These are phyloP conservation scores for Halcyon badia DNA, from an alignment of 2,797 vertebrate genomes.

Conservation along the genomic window DNA sequence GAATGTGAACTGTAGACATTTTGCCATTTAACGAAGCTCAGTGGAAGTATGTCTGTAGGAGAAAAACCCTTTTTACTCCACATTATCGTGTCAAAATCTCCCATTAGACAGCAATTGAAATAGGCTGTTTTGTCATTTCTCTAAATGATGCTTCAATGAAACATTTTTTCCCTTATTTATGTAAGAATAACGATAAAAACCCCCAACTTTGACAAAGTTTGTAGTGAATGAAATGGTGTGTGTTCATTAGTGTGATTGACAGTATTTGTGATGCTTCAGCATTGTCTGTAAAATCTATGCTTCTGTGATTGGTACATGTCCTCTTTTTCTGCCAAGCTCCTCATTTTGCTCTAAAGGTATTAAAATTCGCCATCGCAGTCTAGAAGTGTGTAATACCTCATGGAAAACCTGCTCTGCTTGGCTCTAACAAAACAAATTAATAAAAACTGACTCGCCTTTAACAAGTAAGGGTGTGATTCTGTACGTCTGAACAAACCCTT, in stretches of 20 bases:
- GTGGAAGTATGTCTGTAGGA: not conserved
- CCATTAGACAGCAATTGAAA: not conserved
- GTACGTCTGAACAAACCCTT: not conserved
- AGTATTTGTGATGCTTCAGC: not conserved
- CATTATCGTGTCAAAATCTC: constrained; percentile 14
- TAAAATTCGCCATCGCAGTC: not conserved
- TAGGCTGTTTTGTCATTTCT: not conserved
- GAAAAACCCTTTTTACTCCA: not conserved
- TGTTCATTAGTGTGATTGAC: not conserved
- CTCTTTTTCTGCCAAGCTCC: not conserved
- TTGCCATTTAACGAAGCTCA: not conserved
- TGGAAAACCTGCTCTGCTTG: not conserved
- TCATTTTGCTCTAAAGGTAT: not conserved
- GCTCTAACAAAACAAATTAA: not conserved
- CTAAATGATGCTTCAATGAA: not conserved
- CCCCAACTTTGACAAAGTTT: not conserved
- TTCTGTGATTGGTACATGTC: not conserved
- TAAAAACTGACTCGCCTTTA: not conserved
- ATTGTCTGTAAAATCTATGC: not conserved
- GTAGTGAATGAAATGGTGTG: not conserved
- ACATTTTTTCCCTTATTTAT: not conserved
- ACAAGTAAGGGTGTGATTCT: too few relatives aligned
- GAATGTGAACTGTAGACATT: not conserved
- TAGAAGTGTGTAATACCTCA: not conserved
- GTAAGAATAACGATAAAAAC: not conserved